Evolutionary conservation across 2,113 vertebrate genomes (phyloP).

Genomic region (Menura novaehollandiae): DNA sequence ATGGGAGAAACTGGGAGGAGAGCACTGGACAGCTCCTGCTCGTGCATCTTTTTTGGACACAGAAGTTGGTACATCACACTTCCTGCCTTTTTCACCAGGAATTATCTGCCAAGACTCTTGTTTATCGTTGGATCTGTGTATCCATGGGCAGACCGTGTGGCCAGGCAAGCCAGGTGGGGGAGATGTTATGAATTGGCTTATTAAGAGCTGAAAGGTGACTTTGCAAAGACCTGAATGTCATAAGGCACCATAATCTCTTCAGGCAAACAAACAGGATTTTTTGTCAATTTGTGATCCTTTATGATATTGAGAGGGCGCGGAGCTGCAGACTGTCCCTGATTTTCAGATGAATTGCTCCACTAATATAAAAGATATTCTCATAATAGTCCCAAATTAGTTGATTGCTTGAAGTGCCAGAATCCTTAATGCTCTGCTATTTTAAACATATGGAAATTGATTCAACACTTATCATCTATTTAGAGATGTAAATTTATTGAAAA

Average conservation of each 20-base stretch:
- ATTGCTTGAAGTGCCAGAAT: constrained; percentile 53
- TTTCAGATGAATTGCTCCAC: constrained; percentile 4
- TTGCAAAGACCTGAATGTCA: not conserved
- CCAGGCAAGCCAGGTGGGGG: not conserved
- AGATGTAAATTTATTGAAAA: constrained; percentile 61
- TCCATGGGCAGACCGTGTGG: rapidly evolving
- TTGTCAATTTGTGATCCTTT: not conserved
- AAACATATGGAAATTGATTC: constrained; percentile 58
- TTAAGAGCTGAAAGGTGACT: not conserved
- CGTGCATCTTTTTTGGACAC: not conserved
- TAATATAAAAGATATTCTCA: constrained; percentile 32
- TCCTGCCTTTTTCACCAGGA: not conserved
- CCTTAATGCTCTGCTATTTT: constrained; percentile 56
- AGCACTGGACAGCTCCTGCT: not conserved
- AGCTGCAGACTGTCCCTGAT: not conserved
- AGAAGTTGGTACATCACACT: not conserved
- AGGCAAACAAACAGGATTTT: not conserved
- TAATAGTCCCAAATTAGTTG: constrained; percentile 51
- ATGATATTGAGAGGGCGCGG: not conserved
- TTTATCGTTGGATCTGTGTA: not conserved
- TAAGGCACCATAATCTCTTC: not conserved
- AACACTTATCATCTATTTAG: constrained; percentile 51
- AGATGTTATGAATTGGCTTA: not conserved
- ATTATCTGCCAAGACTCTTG: not conserved
- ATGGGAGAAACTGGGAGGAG: not conserved